Conservation (phyloP, 2,113 vertebrate genomes). For the Apaloderma vittatum region DNA sequence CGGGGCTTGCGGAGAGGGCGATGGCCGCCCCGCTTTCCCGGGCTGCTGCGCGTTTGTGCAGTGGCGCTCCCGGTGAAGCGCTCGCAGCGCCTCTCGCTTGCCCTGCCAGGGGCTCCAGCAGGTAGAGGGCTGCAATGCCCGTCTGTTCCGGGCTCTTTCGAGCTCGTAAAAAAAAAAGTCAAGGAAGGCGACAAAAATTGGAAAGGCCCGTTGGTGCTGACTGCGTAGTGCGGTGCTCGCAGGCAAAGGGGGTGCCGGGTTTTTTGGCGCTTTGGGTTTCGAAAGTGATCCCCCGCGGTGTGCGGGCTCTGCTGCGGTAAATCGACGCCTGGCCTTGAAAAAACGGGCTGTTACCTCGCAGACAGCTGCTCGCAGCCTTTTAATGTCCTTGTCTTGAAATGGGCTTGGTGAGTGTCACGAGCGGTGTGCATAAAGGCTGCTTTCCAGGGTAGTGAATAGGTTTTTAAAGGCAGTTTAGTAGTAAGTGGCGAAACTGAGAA, state of each 20-base stretch:
- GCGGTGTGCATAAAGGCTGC: fast-evolving
- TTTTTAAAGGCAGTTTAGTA: neutral
- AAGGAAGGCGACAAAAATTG: fast-evolving
- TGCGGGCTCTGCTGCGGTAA: fast-evolving
- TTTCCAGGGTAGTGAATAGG: neutral
- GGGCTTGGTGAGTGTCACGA: neutral
- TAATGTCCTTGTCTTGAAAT: neutral
- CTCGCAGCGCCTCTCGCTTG: neutral
- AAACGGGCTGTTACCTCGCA: fast-evolving
- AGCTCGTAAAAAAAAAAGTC: neutral
- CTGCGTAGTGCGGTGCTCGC: fast-evolving
- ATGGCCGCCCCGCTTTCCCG: neutral
- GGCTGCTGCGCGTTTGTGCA: neutral
- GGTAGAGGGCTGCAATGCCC: neutral
- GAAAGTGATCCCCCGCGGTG: fast-evolving
- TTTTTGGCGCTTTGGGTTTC: neutral
- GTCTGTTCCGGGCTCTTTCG: no score
- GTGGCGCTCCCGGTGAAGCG: fast-evolving
- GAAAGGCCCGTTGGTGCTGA: neutral
- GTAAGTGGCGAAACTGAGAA: neutral
- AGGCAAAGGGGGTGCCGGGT: neutral
- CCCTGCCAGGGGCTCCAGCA: fast-evolving
- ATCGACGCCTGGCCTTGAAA: neutral
- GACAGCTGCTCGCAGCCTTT: fast-evolving
- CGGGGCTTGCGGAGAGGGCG: neutral